phyloP scores from a whole-genome alignment of 2,888 invertebrate species.

The Conomelus anceps region DNA sequence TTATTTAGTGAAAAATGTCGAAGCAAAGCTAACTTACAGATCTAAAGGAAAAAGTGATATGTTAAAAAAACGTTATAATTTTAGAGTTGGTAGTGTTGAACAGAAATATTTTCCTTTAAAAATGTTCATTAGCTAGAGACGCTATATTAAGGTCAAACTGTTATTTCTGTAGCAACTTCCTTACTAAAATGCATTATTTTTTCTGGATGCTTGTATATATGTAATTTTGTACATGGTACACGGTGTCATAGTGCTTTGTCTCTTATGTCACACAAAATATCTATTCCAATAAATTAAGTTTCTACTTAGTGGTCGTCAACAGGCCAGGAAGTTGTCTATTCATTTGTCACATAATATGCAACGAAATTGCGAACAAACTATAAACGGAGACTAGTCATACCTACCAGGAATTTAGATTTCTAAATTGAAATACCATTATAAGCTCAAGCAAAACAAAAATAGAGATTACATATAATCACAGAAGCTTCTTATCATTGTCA shows the following conservation, averaged over 20 bases:
- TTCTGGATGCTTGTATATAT: not conserved
- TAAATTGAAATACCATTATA: not conserved
- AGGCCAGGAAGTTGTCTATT: not conserved
- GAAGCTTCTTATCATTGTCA: not conserved
- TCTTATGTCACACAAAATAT: no score
- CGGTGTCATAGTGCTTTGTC: no score
- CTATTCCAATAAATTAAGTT: no score
- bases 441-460: not conserved
- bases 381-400: not conserved
- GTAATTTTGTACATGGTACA: no score
- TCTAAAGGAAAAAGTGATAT: not conserved
- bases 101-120: no score
- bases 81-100: not conserved
- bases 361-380: not conserved
- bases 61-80: not conserved
- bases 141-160: not conserved
- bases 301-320: no score
- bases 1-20: not conserved
- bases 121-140: not conserved
- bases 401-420: not conserved
- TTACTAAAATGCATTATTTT: not conserved
- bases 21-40: not conserved
- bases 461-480: not conserved
- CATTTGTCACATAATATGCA: not conserved
- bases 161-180: not conserved